These are phyloP conservation scores for Ochropacha duplaris DNA, from an alignment of 2,888 invertebrate species.

Conservation along the genomic window DNA sequence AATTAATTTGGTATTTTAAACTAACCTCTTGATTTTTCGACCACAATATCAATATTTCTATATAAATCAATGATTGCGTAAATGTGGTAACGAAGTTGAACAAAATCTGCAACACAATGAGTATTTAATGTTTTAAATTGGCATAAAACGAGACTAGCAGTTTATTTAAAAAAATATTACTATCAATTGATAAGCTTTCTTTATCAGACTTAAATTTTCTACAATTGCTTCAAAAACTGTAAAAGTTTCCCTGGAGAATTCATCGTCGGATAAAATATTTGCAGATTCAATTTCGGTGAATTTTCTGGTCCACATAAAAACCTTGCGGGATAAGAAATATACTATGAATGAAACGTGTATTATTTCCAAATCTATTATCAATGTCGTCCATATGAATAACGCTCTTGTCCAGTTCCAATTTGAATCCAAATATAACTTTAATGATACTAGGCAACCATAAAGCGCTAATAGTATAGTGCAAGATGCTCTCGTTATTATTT, in stretches of 20 bases:
- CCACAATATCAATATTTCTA: conserved; percentile 22
- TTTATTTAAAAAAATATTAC: conserved; percentile 10
- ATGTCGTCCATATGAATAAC: conserved; percentile 16
- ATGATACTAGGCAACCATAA: background rate
- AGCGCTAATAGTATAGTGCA: background rate
- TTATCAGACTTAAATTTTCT: conserved; percentile 10
- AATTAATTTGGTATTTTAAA: background rate
- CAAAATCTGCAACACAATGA: conserved; percentile 23
- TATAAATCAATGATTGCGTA: conserved; percentile 21
- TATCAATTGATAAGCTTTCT: conserved; percentile 17
- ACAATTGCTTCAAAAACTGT: conserved; percentile 16
- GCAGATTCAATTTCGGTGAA: conserved; percentile 1
- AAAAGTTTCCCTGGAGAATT: conserved; percentile 12
- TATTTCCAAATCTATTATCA: conserved; percentile 27
- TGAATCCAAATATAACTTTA: conserved; percentile 12
- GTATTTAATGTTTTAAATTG: background rate
- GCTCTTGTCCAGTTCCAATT: conserved; percentile 18
- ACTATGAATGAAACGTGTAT: conserved; percentile 17
- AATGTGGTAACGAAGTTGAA: conserved; percentile 27
- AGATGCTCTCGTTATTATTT: background rate
- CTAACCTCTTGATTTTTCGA: conserved; percentile 10
- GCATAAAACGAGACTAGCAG: background rate
- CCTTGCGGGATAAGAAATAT: conserved; percentile 21
- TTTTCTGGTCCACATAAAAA: conserved; percentile 15
- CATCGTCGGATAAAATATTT: background rate